phyloP scores from a whole-genome alignment of 2,113 vertebrate species.

The Hydropotes inermis region DNA sequence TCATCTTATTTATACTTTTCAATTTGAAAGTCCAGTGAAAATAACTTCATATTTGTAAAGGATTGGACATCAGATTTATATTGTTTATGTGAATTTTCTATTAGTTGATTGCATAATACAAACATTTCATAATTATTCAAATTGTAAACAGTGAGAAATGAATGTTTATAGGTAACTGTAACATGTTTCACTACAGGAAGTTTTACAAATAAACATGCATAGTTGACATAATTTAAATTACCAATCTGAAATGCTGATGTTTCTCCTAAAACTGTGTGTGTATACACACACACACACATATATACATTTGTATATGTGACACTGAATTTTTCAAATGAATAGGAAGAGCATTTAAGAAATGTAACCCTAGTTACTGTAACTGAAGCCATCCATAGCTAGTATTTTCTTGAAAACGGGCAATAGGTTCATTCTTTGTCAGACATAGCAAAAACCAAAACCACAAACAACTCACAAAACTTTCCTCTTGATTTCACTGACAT shows the following conservation, averaged over 20 bases:
- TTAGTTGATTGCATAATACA: not conserved
- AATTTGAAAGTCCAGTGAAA: constrained; percentile 25
- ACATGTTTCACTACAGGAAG: constrained; percentile 14
- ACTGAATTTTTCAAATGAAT: constrained; percentile 10
- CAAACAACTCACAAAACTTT: not conserved
- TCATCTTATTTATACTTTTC: constrained; percentile 55
- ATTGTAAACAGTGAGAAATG: constrained; percentile 53
- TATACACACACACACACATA: not conserved
- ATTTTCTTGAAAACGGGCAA: constrained; percentile 7
- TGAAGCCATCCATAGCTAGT: not conserved
- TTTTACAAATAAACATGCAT: constrained; percentile 54
- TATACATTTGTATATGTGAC: not conserved
- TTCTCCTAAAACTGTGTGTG: constrained; percentile 3
- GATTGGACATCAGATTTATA: constrained; percentile 35
- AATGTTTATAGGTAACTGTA: constrained; percentile 50
- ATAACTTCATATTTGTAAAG: constrained; percentile 53
- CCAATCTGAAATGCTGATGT: not conserved
- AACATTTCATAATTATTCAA: not conserved
- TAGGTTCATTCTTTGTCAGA: not conserved
- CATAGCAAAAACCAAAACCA: not conserved
- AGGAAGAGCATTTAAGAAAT: constrained; percentile 10
- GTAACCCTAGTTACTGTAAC: constrained; percentile 15
- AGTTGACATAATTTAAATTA: constrained; percentile 35
- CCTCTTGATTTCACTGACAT: not conserved
- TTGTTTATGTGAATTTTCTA: constrained; percentile 42